Base-by-base conservation (phyloP, 2,113 vertebrate species). In the Phyllopteryx taeniolatus region DNA sequence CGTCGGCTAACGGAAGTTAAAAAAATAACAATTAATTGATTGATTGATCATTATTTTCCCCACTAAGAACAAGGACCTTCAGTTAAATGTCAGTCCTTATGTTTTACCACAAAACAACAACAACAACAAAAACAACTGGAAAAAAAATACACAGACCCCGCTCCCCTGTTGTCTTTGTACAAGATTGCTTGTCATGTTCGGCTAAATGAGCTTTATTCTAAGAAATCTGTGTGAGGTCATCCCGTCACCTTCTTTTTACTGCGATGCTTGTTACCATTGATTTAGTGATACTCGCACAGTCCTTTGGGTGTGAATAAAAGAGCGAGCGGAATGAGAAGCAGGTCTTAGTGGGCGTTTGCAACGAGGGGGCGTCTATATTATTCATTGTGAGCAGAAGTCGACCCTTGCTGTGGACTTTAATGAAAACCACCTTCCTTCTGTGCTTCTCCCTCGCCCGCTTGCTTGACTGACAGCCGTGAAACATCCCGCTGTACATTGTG, bases 391-490 rank as follows among this genome's bases (percentile, higher is more conserved):
- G 68, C 62, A 35, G 11, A 73, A 88, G 69, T 57, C 35, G 51
- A 79, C 70, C 67, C 71, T 75, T 78, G 46, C 71, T 68, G 74
- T 82, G 61, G 78, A 81, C 74, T 76, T 76, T 79, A 83, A 85
- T 85, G 81, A 84, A 83, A 78, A 70, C 63, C 59, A 47, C 57
- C 8, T n/a, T 31, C 31, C 56, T 53, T 14, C 54, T 78, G n/a
- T 56, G 15, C 42, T 56, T n/a, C 12, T 64, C 54, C 22, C 20
- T 33, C 57, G 27, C 7, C 59, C 33, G 46, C 74, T 83, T 83
- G 63, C 27, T 73, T 90, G 86, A 90, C 75, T 84, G 88, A 88
- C 86, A 84, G 81, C 76, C 70, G 22, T 46, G 82, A 72, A 76
- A 81, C 79, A 82, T 79, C 71, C 71, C 77, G 67, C 70, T 73